These are phyloP conservation scores for Podarcis raffonei DNA, from an alignment of 2,113 vertebrate genomes.

Conservation along the genomic window DNA sequence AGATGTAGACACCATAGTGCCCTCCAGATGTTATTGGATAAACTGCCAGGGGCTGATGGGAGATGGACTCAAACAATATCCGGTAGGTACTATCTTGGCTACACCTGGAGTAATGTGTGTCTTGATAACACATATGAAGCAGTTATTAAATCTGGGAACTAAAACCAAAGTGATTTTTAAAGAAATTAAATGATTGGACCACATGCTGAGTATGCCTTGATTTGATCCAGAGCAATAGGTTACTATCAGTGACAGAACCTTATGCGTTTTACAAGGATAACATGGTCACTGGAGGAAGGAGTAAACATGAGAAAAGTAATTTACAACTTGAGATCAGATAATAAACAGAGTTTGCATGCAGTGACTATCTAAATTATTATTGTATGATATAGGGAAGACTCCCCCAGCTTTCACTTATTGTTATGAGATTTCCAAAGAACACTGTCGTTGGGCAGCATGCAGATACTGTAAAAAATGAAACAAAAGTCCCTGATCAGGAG, in stretches of 20 bases:
- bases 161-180: background rate
- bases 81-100: too few species aligned
- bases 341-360: background rate
- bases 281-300: background rate
- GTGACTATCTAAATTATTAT: background rate
- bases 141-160: background rate
- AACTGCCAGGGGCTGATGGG: too few species aligned
- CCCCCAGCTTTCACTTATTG: too few species aligned
- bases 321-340: background rate
- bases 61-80: too few species aligned
- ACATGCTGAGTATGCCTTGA: background rate
- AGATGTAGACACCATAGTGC: too few species aligned
- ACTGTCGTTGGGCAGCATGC: too few species aligned
- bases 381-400: too few species aligned
- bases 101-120: background rate
- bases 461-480: too few species aligned
- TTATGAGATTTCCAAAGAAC: too few species aligned
- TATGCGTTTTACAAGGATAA: background rate
- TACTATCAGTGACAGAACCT: background rate
- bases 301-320: background rate
- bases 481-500: too few species aligned
- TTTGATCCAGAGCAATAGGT: background rate
- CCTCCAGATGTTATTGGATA: too few species aligned
- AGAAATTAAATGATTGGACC: background rate
- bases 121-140: background rate